These are phyloP conservation scores for Burhinus oedicnemus DNA, from an alignment of 2,113 vertebrate genomes.

Conservation along the genomic window DNA sequence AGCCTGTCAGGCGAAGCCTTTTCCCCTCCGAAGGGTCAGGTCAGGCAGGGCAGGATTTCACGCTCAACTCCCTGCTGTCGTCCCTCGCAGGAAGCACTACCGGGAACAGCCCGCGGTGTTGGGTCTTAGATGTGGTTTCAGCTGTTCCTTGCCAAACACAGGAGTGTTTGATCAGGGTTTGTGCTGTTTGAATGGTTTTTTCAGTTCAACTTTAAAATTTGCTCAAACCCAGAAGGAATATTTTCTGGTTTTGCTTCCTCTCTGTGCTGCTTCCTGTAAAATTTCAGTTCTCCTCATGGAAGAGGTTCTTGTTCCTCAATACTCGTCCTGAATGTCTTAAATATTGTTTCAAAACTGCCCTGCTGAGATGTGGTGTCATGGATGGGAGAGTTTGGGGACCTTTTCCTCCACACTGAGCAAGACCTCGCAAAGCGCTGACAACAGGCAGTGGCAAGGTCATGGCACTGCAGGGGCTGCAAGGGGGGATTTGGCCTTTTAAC, in stretches of 20 bases:
- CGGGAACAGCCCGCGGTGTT: accelerated
- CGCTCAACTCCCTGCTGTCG: background rate
- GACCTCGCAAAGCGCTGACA: background rate
- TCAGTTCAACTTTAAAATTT: background rate
- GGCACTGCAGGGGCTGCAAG: background rate
- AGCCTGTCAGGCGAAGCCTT: background rate
- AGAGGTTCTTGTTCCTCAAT: background rate
- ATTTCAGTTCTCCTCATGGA: background rate
- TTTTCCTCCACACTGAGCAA: background rate
- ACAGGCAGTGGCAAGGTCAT: background rate
- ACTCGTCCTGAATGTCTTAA: background rate
- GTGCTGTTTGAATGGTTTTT: background rate
- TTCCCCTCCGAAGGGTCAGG: background rate
- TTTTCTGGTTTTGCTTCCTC: background rate
- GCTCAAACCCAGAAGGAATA: background rate
- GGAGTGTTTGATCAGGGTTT: background rate
- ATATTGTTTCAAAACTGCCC: background rate
- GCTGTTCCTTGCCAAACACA: background rate
- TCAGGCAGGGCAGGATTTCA: background rate
- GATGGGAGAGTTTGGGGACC: background rate
- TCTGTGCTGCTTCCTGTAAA: background rate
- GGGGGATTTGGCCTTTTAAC: background rate
- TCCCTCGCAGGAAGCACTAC: background rate
- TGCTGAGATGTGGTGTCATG: background rate
- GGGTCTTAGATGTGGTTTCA: background rate